Conservation (phyloP, 2,888 invertebrate genomes). For the Drosophila nr. perissopoda region DNA sequence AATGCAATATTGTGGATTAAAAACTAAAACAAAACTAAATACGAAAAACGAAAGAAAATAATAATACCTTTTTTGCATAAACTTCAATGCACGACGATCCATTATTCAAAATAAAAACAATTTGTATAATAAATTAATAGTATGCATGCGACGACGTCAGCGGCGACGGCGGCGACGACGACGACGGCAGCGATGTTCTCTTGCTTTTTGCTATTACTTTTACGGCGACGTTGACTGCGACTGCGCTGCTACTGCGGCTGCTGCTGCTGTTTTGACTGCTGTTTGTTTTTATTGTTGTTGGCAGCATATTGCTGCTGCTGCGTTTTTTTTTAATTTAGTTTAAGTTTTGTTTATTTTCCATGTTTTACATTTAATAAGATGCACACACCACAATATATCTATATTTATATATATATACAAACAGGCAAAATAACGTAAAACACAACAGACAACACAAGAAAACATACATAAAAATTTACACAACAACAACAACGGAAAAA, state of each 20-base stretch:
- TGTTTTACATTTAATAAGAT: conserved; percentile 49
- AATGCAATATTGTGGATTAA: conserved; percentile 43
- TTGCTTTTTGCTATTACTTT: conserved; percentile 49
- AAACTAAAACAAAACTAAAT: conserved; percentile 40
- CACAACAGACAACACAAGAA: conserved; percentile 58
- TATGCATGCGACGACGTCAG: conserved; percentile 80
- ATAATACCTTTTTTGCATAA: conserved; percentile 92
- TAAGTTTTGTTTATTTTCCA: conserved; percentile 21
- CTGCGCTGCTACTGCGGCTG: conserved; percentile 38
- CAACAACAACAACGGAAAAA: conserved; percentile 43
- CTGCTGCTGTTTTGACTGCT: conserved; percentile 45
- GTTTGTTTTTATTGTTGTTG: conserved; percentile 64
- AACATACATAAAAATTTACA: conserved; percentile 64
- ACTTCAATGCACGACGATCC: conserved; percentile 92
- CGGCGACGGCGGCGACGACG: conserved; percentile 50
- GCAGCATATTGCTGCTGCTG: conserved; percentile 70
- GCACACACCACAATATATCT: conserved; percentile 46
- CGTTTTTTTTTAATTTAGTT: conserved; percentile 25
- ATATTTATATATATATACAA: conserved; percentile 33
- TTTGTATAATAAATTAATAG: conserved; percentile 83
- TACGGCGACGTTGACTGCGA: conserved; percentile 41
- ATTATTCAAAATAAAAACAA: conserved; percentile 87
- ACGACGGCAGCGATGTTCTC: conserved; percentile 41
- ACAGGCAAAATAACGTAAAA: conserved; percentile 61
- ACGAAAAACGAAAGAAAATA: conserved; percentile 81